Base-by-base conservation (phyloP, 1,140 invertebrate genomes). In the Sitophilus oryzae region DNA sequence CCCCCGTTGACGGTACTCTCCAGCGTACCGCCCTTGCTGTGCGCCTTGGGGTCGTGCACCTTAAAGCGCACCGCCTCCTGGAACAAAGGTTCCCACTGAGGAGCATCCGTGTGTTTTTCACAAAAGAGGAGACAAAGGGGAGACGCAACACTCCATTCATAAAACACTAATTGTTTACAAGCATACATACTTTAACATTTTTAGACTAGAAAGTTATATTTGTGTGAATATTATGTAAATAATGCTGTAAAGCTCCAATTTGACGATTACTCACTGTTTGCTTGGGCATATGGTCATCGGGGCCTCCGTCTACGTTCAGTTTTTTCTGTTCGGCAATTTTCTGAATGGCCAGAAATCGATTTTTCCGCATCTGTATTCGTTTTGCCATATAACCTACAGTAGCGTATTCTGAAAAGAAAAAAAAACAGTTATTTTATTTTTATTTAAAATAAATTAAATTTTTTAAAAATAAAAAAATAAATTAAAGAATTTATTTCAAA, bases 331-430 rank as follows among this genome's bases (percentile, higher is more conserved):
- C 88, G 56, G 88, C 87, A 73, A 93, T 86, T 75, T 93, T 93
- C 71, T 92, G 88, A 58, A 90, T 84, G 47, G 86, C 84, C 68
- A 87, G 77, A 71, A 89, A 89, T 60, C 90, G 80, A 75, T 91
- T 91, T 76, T 93, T 93, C 65, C 91, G 79, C 91, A 94, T 94
- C 73, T 93, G 89, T 73, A 95, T 93, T 72, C 91, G 79, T 78
- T 94, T 95, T 56, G 91, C 91, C 86, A 94, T 91, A 75, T 95
- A 94, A 60, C 92, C 92, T 56, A 95, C 92, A 45, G 90, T 91
- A 51, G 91, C 92, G 72, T 94, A 94, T 78, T 94, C 92, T 93
- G 80, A 42, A 61, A 61, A 5, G 22, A 2, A 43, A 1, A 35
- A 30, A 30, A 30, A 30, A 6, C 25, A 30, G 25, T 30, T 11